These are phyloP conservation scores for Mareca penelope DNA, from an alignment of 2,797 vertebrate species.

Conservation along the genomic window DNA sequence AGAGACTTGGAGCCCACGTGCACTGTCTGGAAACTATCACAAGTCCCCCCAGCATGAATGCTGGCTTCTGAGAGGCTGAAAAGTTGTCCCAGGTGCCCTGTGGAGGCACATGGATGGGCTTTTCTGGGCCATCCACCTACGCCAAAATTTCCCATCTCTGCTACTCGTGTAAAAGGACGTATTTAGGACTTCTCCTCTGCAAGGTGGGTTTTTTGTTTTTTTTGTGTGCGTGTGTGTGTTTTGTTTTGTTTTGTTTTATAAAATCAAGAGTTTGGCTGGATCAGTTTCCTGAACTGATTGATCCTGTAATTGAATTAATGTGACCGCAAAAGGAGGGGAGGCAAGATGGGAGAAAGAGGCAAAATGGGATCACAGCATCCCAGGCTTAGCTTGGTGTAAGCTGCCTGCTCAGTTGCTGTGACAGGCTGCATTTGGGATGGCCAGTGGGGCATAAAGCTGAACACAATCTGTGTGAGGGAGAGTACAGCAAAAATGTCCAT, in stretches of 20 bases:
- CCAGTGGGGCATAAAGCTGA: background rate
- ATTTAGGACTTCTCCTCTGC: background rate
- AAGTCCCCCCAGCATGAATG: background rate
- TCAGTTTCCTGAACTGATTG: background rate
- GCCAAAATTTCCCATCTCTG: background rate
- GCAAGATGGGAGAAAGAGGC: background rate
- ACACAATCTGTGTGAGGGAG: background rate
- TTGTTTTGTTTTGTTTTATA: background rate
- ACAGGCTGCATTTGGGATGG: background rate
- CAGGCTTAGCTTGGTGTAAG: background rate
- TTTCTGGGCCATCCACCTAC: background rate
- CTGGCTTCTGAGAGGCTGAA: background rate
- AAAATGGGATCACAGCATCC: background rate
- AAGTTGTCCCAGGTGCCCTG: background rate
- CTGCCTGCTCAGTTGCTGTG: background rate
- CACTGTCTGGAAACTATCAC: background rate
- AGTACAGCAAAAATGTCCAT: background rate
- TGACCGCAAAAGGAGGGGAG: background rate
- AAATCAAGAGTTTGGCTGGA: background rate
- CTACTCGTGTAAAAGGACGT: background rate
- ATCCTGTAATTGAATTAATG: background rate
- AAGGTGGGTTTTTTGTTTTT: background rate
- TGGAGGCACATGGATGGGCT: background rate
- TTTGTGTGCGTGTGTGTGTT: too few relatives aligned
- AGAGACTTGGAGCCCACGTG: rapidly evolving